These are phyloP conservation scores for Loripinus fragilis DNA, from an alignment of 2,888 invertebrate genomes.

Conservation along the genomic window DNA sequence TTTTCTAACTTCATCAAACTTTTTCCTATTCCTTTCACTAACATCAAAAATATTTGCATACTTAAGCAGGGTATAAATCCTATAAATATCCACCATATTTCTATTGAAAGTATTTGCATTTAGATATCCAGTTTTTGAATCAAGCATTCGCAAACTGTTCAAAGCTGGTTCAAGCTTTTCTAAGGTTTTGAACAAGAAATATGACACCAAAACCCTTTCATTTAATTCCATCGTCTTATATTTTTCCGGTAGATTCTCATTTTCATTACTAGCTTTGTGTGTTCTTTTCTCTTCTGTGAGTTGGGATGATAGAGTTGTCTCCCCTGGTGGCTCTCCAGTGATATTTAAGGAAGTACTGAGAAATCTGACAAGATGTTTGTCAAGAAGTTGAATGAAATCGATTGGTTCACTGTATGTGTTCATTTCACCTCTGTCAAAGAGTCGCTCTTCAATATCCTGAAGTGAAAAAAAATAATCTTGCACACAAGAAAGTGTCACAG, in stretches of 20 bases:
- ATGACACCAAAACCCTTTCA: background rate
- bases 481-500: too few species aligned
- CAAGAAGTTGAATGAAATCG: constrained; percentile 54
- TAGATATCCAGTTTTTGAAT: background rate
- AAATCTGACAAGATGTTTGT: constrained; percentile 4
- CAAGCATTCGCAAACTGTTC: background rate
- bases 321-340: background rate
- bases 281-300: background rate
- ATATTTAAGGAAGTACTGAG: background rate
- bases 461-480: constrained; percentile 26
- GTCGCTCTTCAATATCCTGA: constrained; percentile 70
- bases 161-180: background rate
- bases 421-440: constrained; percentile 82
- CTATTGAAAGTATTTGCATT: constrained; percentile 11
- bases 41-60: constrained; percentile 26
- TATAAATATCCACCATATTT: background rate
- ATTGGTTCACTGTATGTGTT: constrained; percentile 79
- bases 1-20: background rate
- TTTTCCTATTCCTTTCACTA: background rate
- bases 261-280: background rate
- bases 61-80: constrained; percentile 19
- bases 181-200: background rate
- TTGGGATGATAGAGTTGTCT: background rate
- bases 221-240: background rate
- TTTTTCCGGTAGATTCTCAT: background rate